Conservation (phyloP, 2,113 vertebrate species). For the Salminus brasiliensis region DNA sequence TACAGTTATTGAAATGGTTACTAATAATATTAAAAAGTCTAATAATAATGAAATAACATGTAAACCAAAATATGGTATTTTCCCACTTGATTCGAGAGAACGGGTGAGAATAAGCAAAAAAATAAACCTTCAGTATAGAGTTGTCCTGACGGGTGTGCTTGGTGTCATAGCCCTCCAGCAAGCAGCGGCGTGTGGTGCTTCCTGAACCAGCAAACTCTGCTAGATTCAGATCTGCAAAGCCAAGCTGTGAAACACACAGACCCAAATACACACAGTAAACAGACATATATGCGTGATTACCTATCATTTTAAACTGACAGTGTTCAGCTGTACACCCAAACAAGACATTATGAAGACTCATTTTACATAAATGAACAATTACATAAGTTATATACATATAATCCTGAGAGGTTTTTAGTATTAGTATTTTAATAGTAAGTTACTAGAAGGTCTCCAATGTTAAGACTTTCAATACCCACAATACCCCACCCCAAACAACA, state of each 20-base stretch:
- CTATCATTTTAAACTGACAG: background rate
- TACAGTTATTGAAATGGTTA: too few relatives aligned
- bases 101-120: too few relatives aligned
- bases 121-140: slow-evolving; percentile 99
- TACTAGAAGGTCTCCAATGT: too few relatives aligned
- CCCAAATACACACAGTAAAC: background rate
- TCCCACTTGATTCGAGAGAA: too few relatives aligned
- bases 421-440: too few relatives aligned
- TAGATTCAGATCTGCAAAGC: slow-evolving; percentile 96
- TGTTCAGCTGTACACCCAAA: background rate
- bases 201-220: slow-evolving; percentile 97
- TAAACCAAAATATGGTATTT: too few relatives aligned
- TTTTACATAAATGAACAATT: background rate
- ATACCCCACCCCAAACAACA: too few relatives aligned
- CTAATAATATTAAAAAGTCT: too few relatives aligned
- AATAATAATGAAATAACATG: too few relatives aligned
- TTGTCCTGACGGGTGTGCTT: slow-evolving; percentile 97
- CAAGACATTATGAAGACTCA: background rate
- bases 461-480: too few relatives aligned
- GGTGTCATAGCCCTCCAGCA: slow-evolving; percentile 96
- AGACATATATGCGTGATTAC: background rate
- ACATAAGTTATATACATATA: background rate
- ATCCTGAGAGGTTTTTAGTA: too few relatives aligned
- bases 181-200: slow-evolving; percentile 87
- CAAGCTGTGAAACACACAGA: slow-evolving; percentile 78